These are phyloP conservation scores for Dendrocopos noguchii DNA, from an alignment of 2,113 vertebrate species.

Conservation along the genomic window DNA sequence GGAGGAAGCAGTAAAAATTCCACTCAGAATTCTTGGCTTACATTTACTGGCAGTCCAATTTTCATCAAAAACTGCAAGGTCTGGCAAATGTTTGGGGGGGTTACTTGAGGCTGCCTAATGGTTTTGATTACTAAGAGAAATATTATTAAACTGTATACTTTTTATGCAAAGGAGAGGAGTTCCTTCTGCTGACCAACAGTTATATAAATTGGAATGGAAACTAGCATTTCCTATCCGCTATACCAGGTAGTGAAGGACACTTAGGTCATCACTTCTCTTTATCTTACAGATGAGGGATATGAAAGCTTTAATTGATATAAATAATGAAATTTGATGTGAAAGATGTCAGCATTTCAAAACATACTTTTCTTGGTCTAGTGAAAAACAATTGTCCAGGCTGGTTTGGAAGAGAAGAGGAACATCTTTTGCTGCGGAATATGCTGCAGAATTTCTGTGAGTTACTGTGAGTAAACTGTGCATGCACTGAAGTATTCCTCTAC, in stretches of 20 bases:
- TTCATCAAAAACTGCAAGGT: background rate
- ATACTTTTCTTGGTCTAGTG: background rate
- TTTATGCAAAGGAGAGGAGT: background rate
- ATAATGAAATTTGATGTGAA: background rate
- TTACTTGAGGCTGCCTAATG: background rate
- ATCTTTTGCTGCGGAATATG: background rate
- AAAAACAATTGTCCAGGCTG: background rate
- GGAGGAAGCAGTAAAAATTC: slow-evolving; percentile 27
- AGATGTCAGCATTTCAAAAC: background rate
- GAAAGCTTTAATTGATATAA: background rate
- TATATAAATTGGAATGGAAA: background rate
- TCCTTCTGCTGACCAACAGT: background rate
- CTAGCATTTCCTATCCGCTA: background rate
- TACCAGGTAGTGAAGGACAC: background rate
- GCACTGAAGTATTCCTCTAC: background rate
- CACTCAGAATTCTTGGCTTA: background rate
- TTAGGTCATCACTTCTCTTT: background rate
- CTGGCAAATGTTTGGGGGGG: background rate
- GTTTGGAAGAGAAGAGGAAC: background rate
- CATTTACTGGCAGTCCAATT: background rate
- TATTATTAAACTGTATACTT: background rate
- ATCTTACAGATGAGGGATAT: background rate
- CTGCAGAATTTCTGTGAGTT: background rate
- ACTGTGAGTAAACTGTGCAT: background rate
- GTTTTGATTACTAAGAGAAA: background rate